A percentile compares a stretch with the other conserved stretches of the same genome.
phyloP scores from a whole-genome alignment of 2,888 invertebrate genomes.

The Drosophila affinis region DNA sequence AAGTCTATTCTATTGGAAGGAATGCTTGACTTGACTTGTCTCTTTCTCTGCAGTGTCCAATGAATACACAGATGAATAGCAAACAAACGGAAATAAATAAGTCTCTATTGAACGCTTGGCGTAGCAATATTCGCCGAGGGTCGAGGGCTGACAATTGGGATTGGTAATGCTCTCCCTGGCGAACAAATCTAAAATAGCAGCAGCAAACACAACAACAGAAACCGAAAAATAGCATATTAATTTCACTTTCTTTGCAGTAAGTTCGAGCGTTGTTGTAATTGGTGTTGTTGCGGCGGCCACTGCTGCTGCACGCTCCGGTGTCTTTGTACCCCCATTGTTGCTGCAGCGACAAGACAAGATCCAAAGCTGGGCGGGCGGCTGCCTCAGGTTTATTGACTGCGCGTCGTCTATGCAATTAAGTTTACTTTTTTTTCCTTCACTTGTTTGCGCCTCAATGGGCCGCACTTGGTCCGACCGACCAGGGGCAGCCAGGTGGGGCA shows the following conservation, averaged over 20 bases:
- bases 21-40: background rate
- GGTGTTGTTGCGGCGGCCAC: constrained; percentile 16
- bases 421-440: constrained; percentile 21
- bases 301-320: constrained; percentile 18
- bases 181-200: constrained; percentile 1
- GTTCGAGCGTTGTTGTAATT: constrained; percentile 30
- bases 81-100: background rate
- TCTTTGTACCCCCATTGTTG: constrained; percentile 45
- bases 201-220: constrained; percentile 7
- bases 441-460: constrained; percentile 55
- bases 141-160: background rate
- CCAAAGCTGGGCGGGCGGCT: constrained; percentile 16
- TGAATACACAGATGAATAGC: background rate
- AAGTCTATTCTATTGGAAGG: background rate
- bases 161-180: constrained; percentile 41
- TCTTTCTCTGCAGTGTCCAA: background rate
- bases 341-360: constrained; percentile 45
- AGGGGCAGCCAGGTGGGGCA: constrained; percentile 22
- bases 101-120: background rate
- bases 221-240: constrained; percentile 65
- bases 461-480: constrained; percentile 21
- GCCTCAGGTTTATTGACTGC: constrained; percentile 71
- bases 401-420: constrained; percentile 64
- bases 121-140: background rate
- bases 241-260: constrained; percentile 71